phyloP scores from a whole-genome alignment of 2,797 vertebrate genomes.

The Eidolon dupreanum region DNA sequence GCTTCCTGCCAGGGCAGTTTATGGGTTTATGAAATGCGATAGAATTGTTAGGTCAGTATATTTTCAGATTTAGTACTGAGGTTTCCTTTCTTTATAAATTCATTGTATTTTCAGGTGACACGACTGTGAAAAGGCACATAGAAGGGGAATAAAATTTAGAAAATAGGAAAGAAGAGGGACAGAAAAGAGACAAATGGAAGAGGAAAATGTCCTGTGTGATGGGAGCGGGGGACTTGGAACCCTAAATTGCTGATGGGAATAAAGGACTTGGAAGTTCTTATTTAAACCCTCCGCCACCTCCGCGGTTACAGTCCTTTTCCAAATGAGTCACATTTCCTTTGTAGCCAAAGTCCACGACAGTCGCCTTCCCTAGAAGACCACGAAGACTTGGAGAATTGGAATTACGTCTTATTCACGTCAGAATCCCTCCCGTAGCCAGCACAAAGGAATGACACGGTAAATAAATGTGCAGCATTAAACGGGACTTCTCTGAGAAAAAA shows the following conservation, averaged over 20 bases:
- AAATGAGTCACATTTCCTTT: neutral
- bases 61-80: neutral
- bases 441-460: no score
- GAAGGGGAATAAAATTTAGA: neutral
- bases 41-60: neutral
- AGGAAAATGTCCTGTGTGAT: rapidly evolving
- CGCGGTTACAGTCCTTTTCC: neutral
- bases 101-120: neutral
- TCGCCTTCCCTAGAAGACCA: rapidly evolving
- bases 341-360: neutral
- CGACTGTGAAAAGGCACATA: neutral
- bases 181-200: neutral
- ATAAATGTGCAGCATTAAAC: rapidly evolving
- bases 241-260: neutral
- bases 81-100: neutral
- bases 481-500: neutral
- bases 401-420: neutral
- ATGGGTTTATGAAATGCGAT: neutral
- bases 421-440: no score
- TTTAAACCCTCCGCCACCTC: neutral
- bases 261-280: neutral
- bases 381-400: neutral
- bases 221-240: neutral
- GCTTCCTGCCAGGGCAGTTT: neutral
- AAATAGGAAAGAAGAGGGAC: neutral